Evolutionary conservation across 1,140 invertebrate genomes (phyloP), one percentile per base, ranked within the genome.

Genomic region (Nasonia giraulti): DNA sequence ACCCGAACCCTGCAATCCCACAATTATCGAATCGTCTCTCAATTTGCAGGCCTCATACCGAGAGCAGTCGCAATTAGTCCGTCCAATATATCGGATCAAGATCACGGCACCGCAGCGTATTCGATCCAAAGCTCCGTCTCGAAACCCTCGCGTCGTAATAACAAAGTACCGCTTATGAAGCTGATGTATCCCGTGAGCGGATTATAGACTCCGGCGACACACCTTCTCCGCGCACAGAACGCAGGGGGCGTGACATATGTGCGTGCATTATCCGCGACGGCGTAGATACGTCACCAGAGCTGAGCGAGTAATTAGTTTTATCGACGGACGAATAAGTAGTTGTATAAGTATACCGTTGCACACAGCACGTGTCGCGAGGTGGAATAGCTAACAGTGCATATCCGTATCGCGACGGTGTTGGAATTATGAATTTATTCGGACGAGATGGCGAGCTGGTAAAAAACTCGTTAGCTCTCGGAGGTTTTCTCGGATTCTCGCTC

Each of bases 291-390:
- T 73, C 68, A 81, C 23, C 12, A 50, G 23, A 14, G 47, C 27
- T 27, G 27, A 50, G 3, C 66, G n/a, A 40, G 79, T 50, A 37
- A 73, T 81, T 80, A 71, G 6, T 81, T 71, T 73, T 81, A 81
- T 81, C 71, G 68, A 68, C 31, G 37, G 33, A 71, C 23, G 12
- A 73, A 81, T 81, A 81, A 81, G 23, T 23, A 23, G 27, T 10
- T 66, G 47, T 50, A 50, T 50, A 27, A 27, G 27, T 27, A n/a
- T 62, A 62, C 55, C 55, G 55, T 62, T 62, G 20, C 55, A 17
- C 55, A 7, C 55, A 37, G 33, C 33, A 37, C 33, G 55, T 62
- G 27, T 27, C 27, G 55, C 17, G 14, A 62, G 20, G 4, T 7
- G 17, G 6, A 62, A 62, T 62, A n/a, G 55, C 55, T 20, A 66